Conservation (phyloP, 2,888 invertebrate species). For the Drosophila flavopinicola region DNA sequence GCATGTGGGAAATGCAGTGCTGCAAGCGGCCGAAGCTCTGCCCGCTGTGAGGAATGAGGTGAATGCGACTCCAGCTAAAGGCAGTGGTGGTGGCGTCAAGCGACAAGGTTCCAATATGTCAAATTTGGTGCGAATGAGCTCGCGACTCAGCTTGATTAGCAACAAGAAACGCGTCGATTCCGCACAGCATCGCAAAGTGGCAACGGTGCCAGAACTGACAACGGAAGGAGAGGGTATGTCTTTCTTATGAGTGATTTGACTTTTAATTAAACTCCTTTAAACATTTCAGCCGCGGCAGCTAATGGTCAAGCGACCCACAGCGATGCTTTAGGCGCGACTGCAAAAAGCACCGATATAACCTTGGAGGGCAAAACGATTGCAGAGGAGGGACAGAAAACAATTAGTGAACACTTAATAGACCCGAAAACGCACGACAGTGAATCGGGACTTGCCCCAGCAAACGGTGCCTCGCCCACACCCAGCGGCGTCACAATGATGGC, state of each 20-base stretch:
- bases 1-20: slow-evolving; percentile 70
- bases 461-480: slow-evolving; percentile 70
- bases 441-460: slow-evolving; percentile 68
- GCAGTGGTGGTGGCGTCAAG: slow-evolving; percentile 42
- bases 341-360: slow-evolving; percentile 80
- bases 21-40: slow-evolving; percentile 66
- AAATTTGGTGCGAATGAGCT: slow-evolving; percentile 79
- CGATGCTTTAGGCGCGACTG: slow-evolving; percentile 55
- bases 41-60: slow-evolving; percentile 64
- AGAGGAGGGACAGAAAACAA: slow-evolving; percentile 83
- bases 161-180: slow-evolving; percentile 82
- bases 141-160: slow-evolving; percentile 77
- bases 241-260: not conserved
- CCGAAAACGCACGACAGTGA: slow-evolving; percentile 82
- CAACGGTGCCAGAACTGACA: slow-evolving; percentile 53
- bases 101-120: slow-evolving; percentile 78
- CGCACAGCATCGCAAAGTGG: slow-evolving; percentile 77
- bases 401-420: slow-evolving; percentile 82
- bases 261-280: not conserved
- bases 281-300: slow-evolving; percentile 6
- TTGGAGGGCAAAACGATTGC: slow-evolving; percentile 81
- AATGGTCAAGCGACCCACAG: slow-evolving; percentile 74
- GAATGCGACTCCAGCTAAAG: slow-evolving; percentile 31
- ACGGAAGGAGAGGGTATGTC: slow-evolving; percentile 56
- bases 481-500: slow-evolving; percentile 74